Percentiles rank a stretch among this genome's conserved stretches.
phyloP scores from a whole-genome alignment of 2,797 vertebrate genomes.

The Argyrosomus regius region DNA sequence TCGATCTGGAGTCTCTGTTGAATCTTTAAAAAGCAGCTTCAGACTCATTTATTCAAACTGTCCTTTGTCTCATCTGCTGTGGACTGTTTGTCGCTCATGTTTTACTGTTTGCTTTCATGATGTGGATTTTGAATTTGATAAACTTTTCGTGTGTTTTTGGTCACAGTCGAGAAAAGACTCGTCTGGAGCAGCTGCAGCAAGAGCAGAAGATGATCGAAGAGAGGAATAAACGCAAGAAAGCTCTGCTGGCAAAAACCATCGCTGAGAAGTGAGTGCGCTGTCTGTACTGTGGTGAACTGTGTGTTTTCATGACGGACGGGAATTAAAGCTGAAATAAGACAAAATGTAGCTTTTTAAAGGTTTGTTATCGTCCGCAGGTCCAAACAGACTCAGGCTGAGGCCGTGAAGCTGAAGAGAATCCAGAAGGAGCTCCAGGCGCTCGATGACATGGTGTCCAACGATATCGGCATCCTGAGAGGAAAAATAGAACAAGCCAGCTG shows the following conservation, averaged over 20 bases:
- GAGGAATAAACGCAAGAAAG: conserved; percentile 95
- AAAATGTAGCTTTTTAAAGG: no score
- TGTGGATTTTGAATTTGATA: neutral
- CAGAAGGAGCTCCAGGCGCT: conserved; percentile 95
- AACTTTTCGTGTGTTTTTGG: conserved; percentile 16
- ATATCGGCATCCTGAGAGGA: conserved; percentile 93
- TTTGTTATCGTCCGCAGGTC: conserved; percentile 83
- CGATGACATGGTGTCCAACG: conserved; percentile 95
- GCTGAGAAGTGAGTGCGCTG: conserved; percentile 91
- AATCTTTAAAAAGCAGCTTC: no score
- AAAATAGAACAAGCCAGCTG: conserved; percentile 94
- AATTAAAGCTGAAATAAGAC: no score
- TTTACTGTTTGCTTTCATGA: no score
- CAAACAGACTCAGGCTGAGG: conserved; percentile 94
- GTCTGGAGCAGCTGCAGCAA: conserved; percentile 92
- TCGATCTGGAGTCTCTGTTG: no score
- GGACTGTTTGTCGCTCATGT: no score
- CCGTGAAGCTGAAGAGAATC: conserved; percentile 93
- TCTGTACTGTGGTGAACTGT: neutral
- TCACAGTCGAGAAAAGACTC: conserved; percentile 90
- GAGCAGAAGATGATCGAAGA: conserved; percentile 95
- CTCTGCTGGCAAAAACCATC: conserved; percentile 93
- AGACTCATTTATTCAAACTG: no score
- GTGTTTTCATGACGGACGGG: neutral
- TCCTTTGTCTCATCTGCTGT: no score